These are phyloP conservation scores for Yponomeuta evonymella DNA, from an alignment of 2,888 invertebrate species.

Conservation along the genomic window DNA sequence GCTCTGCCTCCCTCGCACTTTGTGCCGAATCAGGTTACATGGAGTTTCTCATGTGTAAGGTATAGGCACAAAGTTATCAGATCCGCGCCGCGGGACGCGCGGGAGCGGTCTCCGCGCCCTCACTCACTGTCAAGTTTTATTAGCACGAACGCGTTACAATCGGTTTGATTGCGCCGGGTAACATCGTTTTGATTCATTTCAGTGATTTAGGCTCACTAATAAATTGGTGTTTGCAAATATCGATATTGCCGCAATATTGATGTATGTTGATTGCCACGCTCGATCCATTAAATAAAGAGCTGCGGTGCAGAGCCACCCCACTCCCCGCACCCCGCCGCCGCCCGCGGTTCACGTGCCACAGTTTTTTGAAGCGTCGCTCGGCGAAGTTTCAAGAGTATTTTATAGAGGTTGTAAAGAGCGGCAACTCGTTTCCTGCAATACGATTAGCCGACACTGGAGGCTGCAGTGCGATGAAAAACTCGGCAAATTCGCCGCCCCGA, in stretches of 20 bases:
- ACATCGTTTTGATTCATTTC: not conserved
- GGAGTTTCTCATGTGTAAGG: not conserved
- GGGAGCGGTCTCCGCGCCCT: not conserved
- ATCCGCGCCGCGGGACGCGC: not conserved
- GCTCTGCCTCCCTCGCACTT: not conserved
- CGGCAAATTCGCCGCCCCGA: slow-evolving; percentile 22
- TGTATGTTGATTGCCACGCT: not conserved
- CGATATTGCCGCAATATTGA: not conserved
- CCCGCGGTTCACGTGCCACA: not conserved
- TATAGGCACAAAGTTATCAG: not conserved
- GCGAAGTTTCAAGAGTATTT: slow-evolving; percentile 17
- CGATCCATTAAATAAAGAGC: not conserved
- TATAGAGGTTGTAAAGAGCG: slow-evolving; percentile 3
- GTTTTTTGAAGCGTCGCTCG: slow-evolving; percentile 15
- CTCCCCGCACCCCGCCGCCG: not conserved
- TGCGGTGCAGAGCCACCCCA: not conserved
- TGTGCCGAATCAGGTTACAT: not conserved
- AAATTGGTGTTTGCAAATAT: not conserved
- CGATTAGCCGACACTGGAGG: slow-evolving; percentile 17
- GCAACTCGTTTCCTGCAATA: slow-evolving; percentile 17
- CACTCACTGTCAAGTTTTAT: not conserved
- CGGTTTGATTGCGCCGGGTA: not conserved
- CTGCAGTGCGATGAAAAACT: slow-evolving; percentile 9
- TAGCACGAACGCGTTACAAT: not conserved
- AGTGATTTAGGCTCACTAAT: not conserved